Conservation (phyloP, 2,797 vertebrate genomes). For the Cyprinella venusta region DNA sequence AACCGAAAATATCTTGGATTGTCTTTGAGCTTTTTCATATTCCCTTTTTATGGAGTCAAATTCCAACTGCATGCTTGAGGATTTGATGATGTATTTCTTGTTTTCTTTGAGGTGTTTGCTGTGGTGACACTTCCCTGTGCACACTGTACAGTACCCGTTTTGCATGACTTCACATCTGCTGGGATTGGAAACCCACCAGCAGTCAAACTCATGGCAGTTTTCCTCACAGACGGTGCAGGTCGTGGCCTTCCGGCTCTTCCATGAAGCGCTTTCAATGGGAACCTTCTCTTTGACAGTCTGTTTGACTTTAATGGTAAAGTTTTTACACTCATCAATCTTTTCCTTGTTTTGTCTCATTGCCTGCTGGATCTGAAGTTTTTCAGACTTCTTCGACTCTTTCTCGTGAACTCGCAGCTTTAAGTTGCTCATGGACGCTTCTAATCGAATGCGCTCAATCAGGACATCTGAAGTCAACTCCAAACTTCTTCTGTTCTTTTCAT, state of each 20-base stretch:
- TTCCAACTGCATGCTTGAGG: neutral
- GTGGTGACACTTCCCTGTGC: neutral
- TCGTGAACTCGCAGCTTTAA: neutral
- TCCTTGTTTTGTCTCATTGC: neutral
- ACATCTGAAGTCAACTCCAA: neutral
- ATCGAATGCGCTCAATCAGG: neutral
- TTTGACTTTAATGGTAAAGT: neutral
- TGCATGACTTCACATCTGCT: constrained; percentile 10
- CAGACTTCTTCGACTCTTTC: neutral
- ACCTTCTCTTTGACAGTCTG: neutral
- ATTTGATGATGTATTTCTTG: neutral
- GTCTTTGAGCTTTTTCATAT: neutral
- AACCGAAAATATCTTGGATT: neutral
- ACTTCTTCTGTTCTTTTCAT: neutral
- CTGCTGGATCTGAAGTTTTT: neutral
- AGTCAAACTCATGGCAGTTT: constrained; percentile 19
- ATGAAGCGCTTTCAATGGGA: neutral
- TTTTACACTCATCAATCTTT: neutral
- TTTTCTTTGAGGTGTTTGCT: constrained; percentile 4
- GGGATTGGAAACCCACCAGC: neutral
- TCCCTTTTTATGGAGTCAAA: neutral
- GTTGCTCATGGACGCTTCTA: neutral
- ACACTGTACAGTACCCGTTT: neutral
- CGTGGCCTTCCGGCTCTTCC: neutral
- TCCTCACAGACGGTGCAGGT: neutral